Percentiles rank a stretch among this genome's conserved stretches.
These are phyloP conservation scores for Onthophagus taurus DNA, from an alignment of 1,140 invertebrate species.

Conservation along the genomic window DNA sequence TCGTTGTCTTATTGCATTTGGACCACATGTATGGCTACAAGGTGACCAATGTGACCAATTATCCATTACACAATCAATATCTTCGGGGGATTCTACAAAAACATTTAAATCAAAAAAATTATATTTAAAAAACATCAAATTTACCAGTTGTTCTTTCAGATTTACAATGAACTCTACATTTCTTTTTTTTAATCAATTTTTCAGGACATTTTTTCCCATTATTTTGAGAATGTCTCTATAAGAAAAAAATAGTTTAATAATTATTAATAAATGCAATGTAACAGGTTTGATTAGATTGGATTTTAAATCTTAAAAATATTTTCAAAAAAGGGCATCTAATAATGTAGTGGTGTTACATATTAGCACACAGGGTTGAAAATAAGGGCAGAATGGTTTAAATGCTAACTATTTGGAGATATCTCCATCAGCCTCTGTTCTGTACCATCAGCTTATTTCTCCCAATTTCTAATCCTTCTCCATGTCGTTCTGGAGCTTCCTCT, in stretches of 20 bases:
- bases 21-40: conserved; percentile 48
- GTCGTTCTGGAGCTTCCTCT: no score
- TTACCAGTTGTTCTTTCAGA: no score
- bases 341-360: no score
- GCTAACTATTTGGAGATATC: conserved; percentile 10
- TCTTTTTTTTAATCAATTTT: conserved; percentile 43
- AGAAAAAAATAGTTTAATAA: conserved; percentile 15
- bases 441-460: conserved; percentile 20
- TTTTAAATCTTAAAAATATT: no score
- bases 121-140: neutral
- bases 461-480: conserved; percentile 34
- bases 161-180: conserved; percentile 41
- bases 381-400: no score
- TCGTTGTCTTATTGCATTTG: conserved; percentile 39
- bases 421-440: neutral
- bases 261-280: no score
- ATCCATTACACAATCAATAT: conserved; percentile 46
- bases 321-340: no score
- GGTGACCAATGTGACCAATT: conserved; percentile 53
- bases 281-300: no score
- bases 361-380: no score
- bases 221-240: conserved; percentile 48
- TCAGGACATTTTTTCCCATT: conserved; percentile 60
- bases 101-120: neutral
- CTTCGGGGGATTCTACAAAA: conserved; percentile 12